phyloP scores from a whole-genome alignment of 2,888 invertebrate genomes.

The Anthophora plumipes region DNA sequence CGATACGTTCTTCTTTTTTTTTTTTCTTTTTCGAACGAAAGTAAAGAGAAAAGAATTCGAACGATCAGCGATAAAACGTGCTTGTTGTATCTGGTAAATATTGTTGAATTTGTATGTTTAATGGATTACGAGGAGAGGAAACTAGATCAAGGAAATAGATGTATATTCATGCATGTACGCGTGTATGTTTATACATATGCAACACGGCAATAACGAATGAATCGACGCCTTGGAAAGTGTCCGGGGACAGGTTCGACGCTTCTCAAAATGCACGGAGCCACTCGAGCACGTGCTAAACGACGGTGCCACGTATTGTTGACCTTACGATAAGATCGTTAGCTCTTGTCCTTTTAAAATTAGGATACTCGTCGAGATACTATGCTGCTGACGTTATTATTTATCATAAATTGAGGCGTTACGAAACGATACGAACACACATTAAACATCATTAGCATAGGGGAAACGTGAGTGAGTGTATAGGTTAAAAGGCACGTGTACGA shows the following conservation, averaged over 20 bases:
- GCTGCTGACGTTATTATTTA: constrained; percentile 19
- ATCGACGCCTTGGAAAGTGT: constrained; percentile 17
- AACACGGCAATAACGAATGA: background rate
- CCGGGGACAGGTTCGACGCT: constrained; percentile 20
- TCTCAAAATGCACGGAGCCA: constrained; percentile 41
- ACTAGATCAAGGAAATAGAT: background rate
- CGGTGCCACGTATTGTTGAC: constrained; percentile 42
- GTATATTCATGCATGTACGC: background rate
- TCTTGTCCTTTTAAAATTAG: constrained; percentile 48
- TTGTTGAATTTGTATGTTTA: background rate
- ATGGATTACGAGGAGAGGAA: background rate
- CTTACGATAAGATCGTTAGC: constrained; percentile 59
- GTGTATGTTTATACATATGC: background rate
- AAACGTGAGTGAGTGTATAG: background rate
- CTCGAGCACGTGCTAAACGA: constrained; percentile 56
- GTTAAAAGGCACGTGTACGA: background rate
- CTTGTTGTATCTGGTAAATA: background rate
- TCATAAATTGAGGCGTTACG: background rate
- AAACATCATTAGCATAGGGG: constrained; percentile 4
- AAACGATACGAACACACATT: background rate
- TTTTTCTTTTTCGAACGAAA: background rate
- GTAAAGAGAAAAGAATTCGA: background rate
- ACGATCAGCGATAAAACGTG: background rate
- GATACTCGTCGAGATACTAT: constrained; percentile 26
- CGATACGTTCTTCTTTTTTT: no score